Evolutionary conservation across 2,888 invertebrate species (phyloP), one percentile per base, ranked within the genome.

Genomic region (Drosophila birchii): DNA sequence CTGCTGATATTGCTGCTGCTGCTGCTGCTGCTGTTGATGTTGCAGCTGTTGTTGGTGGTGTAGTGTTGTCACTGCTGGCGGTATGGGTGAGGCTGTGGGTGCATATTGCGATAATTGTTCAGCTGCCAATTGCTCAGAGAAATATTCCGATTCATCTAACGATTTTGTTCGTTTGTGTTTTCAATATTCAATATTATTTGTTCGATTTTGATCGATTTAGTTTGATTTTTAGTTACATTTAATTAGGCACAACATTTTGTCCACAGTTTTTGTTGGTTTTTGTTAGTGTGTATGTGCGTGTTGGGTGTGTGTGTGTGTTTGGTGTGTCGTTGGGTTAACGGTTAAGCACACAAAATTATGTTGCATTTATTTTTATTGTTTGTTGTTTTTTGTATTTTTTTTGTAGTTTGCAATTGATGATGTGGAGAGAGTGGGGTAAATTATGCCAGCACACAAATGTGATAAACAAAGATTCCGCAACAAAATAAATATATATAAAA

Each of bases 61-160:
- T 41, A 78, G 79, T 70, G 78, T 39, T 60, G 79, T 54, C 76
- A 86, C 76, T 73, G 83, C 72, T 67, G 81, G 77, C 78, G 87
- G 73, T 72, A 73, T 72, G 44, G 73, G 73, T 72, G 73, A 73
- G 63, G 81, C 79, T 81, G 87, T 88, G 79, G 91, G 91, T 81
- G 92, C 92, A 90, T 93, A 93, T 89, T 93, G 93, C 88, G 92
- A 92, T 60, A 93, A 80, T 93, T 93, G 92, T 90, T 93, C 93
- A 80, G 93, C 93, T 76, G 93, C 93, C 90, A 93, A 91, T 89
- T 92, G 91, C 90, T 93, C 93, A 88, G 93, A 93, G 89, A 93
- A 93, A 89, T 93, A 93, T 89, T 93, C 93, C 87, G 92, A 92
- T 90, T 93, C 93, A 79, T 92, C 91, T 91, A 56, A 72, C 59